Evolutionary conservation across 2,888 invertebrate genomes (phyloP), one percentile per base, ranked within the genome.

Genomic region (Harpalus rubripes): DNA sequence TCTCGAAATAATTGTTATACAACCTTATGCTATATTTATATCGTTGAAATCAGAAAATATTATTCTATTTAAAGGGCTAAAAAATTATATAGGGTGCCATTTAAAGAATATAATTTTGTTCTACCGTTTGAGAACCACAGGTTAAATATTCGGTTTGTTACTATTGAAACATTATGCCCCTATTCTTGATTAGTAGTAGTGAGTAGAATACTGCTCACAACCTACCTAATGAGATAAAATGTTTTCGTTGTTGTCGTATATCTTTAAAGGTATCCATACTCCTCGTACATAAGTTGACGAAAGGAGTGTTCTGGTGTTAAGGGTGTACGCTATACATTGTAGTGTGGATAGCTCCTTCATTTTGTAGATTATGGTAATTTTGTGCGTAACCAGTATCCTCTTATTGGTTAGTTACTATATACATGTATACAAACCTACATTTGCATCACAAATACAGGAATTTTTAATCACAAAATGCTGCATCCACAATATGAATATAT

Each of bases 221-320:
- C n/a, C n/a, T n/a, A n/a, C n/a, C n/a, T n/a, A n/a, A n/a, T n/a
- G 22, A 22, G 5, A 32, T 32, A 5, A 22, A 32, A 32, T 32
- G 32, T 32, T 32, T 6, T 5, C 32, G 32, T 32, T 32, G 32
- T 32, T 32, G 32, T 32, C 44, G 44, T 7, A 52, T 52, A 59
- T 2, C 16, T 10, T 6, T 59, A 15, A 16, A 59, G 59, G 16
- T 15, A 15, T 59, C 59, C n/a, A 10, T 56, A 56, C 56, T n/a
- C 56, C 10, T 56, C n/a, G 12, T 52, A 68, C 32, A 68, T 68
- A 68, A 68, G 68, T 68, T 68, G 68, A 68, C 68, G 39, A 68
- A 68, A 32, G 26, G 68, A 68, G 68, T 39, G 68, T 68, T 68
- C 68, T 39, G 68, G 12, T 68, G 32, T 68, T 68, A 39, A 63